Conservation (phyloP, 2,797 vertebrate species). For the Spea hammondii region DNA sequence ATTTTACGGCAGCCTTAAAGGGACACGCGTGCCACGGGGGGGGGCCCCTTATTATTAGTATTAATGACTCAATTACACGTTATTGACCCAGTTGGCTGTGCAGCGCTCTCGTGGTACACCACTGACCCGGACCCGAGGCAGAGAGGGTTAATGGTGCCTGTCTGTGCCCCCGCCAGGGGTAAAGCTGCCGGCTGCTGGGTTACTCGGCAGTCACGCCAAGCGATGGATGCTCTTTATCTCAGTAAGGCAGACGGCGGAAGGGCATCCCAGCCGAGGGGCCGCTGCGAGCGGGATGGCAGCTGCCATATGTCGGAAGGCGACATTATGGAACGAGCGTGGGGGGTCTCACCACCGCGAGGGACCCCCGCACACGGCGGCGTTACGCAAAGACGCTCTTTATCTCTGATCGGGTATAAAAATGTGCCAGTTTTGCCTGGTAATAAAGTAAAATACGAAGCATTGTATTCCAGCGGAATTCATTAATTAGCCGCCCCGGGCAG, state of each 20-base stretch:
- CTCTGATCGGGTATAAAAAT: not conserved
- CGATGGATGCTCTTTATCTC: not conserved
- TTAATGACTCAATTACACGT: too few species aligned
- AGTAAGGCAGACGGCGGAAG: not conserved
- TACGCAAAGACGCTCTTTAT: not conserved
- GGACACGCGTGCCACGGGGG: too few species aligned
- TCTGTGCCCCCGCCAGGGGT: too few species aligned
- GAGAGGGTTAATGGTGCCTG: too few species aligned
- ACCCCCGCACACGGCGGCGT: not conserved
- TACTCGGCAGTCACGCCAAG: too few species aligned
- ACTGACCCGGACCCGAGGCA: too few species aligned
- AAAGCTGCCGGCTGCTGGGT: too few species aligned
- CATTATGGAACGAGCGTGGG: not conserved
- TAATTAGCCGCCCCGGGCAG: constrained; percentile 14
- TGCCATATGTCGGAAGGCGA: not conserved
- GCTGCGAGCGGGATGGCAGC: not conserved
- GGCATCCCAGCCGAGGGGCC: not conserved
- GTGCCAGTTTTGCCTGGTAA: not conserved
- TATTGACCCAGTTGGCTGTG: too few species aligned
- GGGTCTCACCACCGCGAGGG: not conserved
- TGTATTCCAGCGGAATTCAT: not conserved
- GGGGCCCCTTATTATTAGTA: too few species aligned
- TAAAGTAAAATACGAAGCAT: constrained; percentile 6
- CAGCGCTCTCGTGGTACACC: too few species aligned
- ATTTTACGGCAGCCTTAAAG: too few species aligned